Base-by-base conservation (phyloP, 2,797 vertebrate genomes). In the Valencia hispanica region DNA sequence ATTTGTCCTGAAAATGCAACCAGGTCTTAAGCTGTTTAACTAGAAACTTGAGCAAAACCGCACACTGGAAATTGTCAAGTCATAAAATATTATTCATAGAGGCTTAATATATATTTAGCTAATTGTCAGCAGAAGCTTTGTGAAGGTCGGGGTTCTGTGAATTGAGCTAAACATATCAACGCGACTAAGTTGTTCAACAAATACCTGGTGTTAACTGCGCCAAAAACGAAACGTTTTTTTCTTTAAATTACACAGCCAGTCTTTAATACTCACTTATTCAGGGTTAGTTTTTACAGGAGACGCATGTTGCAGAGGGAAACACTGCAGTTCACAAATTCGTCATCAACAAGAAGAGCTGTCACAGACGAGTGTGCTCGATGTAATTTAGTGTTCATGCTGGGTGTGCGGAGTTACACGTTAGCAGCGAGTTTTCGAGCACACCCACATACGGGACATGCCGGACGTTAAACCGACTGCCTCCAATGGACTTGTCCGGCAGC, bases 211-310 rank as follows among this genome's bases (percentile, higher is more conserved):
- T 32, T 65, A 55, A 39, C 22, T 34, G 15, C 1, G 10, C 14
- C 25, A 17, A 47, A 79, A 83, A 59, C 0, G 10, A 10, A n/a
- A 10, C 8, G n/a, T n/a, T n/a, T n/a, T n/a, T n/a, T n/a, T n/a
- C 1, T 27, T 1, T 18, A 74, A 41, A 72, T 11, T 1, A 32
- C 2, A 0, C 12, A 1, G 48, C 59, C 73, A 47, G 2, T 0
- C 2, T 1, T 8, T 89, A 90, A 87, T 92, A 93, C 91, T 81
- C 43, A 68, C 65, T 36, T 43, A 43, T 68, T 74, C 5, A 63
- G 65, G 32, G 72, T 72, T 11, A 65, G 68, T 41, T 65, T 59
- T 73, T 34, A 72, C 17, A 73, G 6, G 15, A 30, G 75, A 34
- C 14, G 70, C 80, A 79, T 70, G 78, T 53, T 48, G 76, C 75